Percentiles rank a stretch among this genome's conserved stretches.
phyloP scores from a whole-genome alignment of 2,888 invertebrate genomes.

The Pachydiplax longipennis region DNA sequence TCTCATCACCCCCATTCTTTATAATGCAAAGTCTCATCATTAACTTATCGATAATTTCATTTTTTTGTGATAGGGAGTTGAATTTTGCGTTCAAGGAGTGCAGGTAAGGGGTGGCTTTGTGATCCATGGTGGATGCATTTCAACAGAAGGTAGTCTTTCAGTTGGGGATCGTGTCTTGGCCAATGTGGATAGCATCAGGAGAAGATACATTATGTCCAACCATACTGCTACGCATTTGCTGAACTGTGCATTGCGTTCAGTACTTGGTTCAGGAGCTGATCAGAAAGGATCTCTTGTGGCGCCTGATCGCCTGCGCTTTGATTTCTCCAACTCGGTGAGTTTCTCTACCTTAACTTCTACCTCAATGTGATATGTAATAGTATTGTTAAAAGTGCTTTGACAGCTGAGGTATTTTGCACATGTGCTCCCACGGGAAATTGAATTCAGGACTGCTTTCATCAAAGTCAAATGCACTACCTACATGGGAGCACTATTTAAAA shows the following conservation, averaged over 20 bases:
- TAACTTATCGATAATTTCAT: not conserved
- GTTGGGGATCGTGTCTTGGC: conserved; percentile 86
- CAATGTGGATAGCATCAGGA: conserved; percentile 82
- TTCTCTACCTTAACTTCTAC: too few relatives aligned
- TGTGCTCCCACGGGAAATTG: too few relatives aligned
- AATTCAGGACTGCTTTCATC: too few relatives aligned
- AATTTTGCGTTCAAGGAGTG: conserved; percentile 91
- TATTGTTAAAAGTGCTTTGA: too few relatives aligned
- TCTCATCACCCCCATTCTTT: not conserved
- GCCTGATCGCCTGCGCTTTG: conserved; percentile 95
- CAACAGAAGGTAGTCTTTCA: conserved; percentile 66
- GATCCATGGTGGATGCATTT: conserved; percentile 91
- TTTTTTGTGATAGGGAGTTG: conserved; percentile 67
- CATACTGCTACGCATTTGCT: conserved; percentile 97
- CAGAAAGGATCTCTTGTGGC: conserved; percentile 97
- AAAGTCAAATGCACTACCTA: too few relatives aligned
- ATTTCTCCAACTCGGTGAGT: conserved; percentile 87
- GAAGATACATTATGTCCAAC: conserved; percentile 96
- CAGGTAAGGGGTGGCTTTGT: conserved; percentile 96
- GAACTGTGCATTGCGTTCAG: conserved; percentile 91
- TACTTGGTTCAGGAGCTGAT: conserved; percentile 89
- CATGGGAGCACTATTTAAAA: too few relatives aligned
- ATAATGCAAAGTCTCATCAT: not conserved
- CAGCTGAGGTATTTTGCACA: too few relatives aligned
- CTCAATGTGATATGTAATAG: too few relatives aligned